These are phyloP conservation scores for Nephrotoma appendiculata DNA, from an alignment of 2,888 invertebrate genomes.

Conservation along the genomic window DNA sequence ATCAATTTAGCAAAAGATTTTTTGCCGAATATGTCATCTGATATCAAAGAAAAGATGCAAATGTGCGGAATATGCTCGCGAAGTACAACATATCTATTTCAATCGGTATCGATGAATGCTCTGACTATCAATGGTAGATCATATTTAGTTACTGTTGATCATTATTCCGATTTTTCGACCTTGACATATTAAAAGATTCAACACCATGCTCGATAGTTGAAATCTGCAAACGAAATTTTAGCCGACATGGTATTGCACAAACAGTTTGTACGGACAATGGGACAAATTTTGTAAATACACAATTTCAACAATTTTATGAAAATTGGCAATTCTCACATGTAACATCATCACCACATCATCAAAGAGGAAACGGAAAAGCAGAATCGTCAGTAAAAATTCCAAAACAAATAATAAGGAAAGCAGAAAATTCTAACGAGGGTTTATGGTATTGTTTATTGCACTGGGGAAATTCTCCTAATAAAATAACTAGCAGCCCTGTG, in stretches of 20 bases:
- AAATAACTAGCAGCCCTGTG: background rate
- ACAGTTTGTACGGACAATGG: constrained; percentile 8
- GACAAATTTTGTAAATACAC: constrained; percentile 7
- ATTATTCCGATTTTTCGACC: too few relatives aligned
- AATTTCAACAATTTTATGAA: constrained; percentile 9
- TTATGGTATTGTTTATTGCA: constrained; percentile 4
- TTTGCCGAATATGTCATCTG: too few relatives aligned
- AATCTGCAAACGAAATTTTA: background rate
- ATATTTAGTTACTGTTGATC: background rate
- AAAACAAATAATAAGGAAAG: constrained; percentile 8
- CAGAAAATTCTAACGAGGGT: background rate
- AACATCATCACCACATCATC: constrained; percentile 15
- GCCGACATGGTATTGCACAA: background rate
- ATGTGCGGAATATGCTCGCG: too few relatives aligned
- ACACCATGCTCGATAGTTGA: background rate
- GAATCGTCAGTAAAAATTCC: constrained; percentile 16
- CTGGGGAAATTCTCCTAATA: constrained; percentile 8
- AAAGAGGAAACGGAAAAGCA: constrained; percentile 15
- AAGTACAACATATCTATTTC: background rate
- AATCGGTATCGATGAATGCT: background rate
- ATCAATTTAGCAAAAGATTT: too few relatives aligned
- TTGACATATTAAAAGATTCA: too few relatives aligned
- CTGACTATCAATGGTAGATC: background rate
- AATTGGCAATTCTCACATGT: too few relatives aligned
- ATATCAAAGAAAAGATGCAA: too few relatives aligned